Base-by-base conservation (phyloP, 2,113 vertebrate genomes). In the Pardalotus punctatus region DNA sequence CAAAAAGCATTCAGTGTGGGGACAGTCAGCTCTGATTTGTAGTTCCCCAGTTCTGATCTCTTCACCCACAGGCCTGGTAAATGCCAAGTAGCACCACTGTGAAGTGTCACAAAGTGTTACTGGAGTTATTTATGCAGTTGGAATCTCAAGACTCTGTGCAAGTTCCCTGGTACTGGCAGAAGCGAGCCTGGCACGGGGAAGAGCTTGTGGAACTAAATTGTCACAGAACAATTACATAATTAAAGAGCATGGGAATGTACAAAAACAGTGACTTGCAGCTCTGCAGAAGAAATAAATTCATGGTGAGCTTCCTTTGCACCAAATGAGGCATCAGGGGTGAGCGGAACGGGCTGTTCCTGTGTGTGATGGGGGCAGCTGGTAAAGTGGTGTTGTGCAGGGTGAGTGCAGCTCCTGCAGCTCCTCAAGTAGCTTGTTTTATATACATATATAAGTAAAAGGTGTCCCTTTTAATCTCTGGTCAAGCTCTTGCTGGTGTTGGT, bases 351-450 rank as follows among this genome's bases (percentile, higher is more conserved):
- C 57, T 54, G 35, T 35, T 72, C 14, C 11, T 3, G 19, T 0
- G 0, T 0, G 0, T 38, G 38, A 10, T 73, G 51, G 48, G 56
- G 67, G 40, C 65, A 60, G 28, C n/a, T 45, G 5, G 7, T 8
- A 14, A 51, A 33, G 36, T 5, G 3, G 12, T 2, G 3, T 12
- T 2, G 3, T 48, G 28, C 54, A 25, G 13, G 47, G 58, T 18
- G 14, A 27, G 40, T 28, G 25, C 35, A 54, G 24, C 42, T 69
- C 58, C 19, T 35, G 14, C 27, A 45, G 28, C 36, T 73, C 56
- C 17, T 36, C 28, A 54, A 3, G 16, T 5, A 9, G 7, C 42
- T 76, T 48, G 14, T 20, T 56, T 62, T 56, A 11, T 11, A 6
- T 40, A 12, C 0, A 1, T 27, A 1, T 22, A 4, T 12, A 13